Percentiles rank a stretch among this genome's conserved stretches.
phyloP scores from a whole-genome alignment of 2,797 vertebrate species.

The Microctenopoma lineatum region DNA sequence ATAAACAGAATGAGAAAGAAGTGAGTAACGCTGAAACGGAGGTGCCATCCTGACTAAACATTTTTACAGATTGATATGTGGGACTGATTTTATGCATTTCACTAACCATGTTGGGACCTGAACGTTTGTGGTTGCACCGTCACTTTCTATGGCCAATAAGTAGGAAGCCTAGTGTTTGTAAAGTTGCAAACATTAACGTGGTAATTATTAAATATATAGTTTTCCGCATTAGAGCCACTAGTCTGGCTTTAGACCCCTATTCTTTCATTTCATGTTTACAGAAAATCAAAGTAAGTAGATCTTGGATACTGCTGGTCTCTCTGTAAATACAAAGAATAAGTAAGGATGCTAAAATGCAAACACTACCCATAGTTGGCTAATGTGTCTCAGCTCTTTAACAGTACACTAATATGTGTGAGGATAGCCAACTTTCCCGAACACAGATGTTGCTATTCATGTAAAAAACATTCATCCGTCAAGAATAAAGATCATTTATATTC shows the following conservation, averaged over 20 bases:
- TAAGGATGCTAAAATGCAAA: not conserved
- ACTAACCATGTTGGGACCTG: not conserved
- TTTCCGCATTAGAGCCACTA: not conserved
- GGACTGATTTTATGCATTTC: not conserved
- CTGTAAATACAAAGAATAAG: too few relatives aligned
- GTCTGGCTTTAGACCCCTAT: too few relatives aligned
- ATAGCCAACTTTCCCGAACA: not conserved
- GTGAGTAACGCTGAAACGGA: not conserved
- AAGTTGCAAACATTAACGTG: too few relatives aligned
- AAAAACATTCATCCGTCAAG: not conserved
- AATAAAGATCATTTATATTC: constrained; percentile 12
- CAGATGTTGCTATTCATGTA: not conserved
- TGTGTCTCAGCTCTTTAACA: not conserved
- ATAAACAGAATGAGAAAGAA: constrained; percentile 4
- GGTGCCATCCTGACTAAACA: not conserved
- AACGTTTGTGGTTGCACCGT: not conserved
- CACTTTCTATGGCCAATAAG: not conserved
- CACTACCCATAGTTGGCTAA: not conserved
- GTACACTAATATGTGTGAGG: not conserved
- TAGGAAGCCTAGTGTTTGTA: too few relatives aligned
- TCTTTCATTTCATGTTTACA: not conserved
- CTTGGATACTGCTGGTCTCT: not conserved
- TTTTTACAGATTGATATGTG: not conserved
- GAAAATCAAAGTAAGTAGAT: not conserved
- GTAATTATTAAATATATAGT: not conserved